Percentiles rank a stretch among this genome's conserved stretches.
These are phyloP conservation scores for Heterohyrax brucei DNA, from an alignment of 2,797 vertebrate species.

Conservation along the genomic window DNA sequence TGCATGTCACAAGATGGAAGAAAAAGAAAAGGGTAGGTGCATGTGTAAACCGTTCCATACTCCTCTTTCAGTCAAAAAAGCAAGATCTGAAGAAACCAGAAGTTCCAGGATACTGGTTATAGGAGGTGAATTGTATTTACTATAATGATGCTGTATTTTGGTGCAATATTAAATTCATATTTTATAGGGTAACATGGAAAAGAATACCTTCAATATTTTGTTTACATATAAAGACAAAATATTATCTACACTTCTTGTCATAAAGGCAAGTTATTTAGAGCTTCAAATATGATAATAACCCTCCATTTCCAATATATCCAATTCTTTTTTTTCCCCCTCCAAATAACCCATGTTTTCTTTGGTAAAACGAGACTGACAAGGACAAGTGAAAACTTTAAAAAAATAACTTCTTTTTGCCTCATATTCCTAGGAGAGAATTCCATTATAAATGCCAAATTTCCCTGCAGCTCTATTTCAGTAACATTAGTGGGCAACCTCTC, in stretches of 20 bases:
- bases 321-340: background rate
- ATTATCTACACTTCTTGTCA: background rate
- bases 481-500: background rate
- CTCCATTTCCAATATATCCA: background rate
- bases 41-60: background rate
- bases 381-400: background rate
- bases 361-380: background rate
- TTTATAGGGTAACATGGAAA: background rate
- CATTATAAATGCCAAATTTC: background rate
- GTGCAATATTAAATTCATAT: background rate
- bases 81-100: background rate
- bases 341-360: background rate
- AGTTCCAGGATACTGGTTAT: background rate
- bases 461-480: background rate
- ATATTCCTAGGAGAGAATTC: background rate
- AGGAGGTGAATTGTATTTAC: background rate
- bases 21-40: background rate
- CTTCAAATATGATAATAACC: background rate
- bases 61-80: background rate
- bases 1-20: background rate
- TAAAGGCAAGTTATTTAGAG: background rate
- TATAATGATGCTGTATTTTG: background rate
- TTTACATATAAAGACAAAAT: background rate
- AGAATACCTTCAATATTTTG: background rate
- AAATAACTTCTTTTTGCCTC: background rate